phyloP scores from a whole-genome alignment of 2,888 invertebrate genomes.

The Eristalinus aeneus region DNA sequence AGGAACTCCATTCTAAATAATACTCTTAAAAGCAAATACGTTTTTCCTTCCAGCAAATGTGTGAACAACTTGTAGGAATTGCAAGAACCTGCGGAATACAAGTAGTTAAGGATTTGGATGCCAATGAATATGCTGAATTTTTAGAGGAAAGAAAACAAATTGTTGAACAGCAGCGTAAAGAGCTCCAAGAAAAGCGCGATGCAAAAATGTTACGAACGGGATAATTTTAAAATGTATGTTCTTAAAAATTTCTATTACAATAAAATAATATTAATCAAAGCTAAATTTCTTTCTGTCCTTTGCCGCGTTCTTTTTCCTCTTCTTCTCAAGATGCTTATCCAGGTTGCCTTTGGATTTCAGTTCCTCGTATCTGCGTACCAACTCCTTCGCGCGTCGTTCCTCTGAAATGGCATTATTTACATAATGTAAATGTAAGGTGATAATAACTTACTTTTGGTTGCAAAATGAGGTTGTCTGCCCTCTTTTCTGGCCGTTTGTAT shows the following conservation, averaged over 20 bases:
- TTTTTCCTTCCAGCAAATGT: conserved; percentile 84
- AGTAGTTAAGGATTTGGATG: conserved; percentile 88
- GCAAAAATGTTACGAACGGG: conserved; percentile 94
- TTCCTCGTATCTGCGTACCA: conserved; percentile 90
- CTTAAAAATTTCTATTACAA: conserved; percentile 47
- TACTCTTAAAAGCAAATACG: not conserved
- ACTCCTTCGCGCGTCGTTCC: conserved; percentile 87
- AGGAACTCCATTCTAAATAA: not conserved
- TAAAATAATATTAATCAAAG: conserved; percentile 74
- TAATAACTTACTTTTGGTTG: conserved; percentile 85
- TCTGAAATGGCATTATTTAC: conserved; percentile 83
- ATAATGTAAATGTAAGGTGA: not conserved
- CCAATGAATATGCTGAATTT: conserved; percentile 91
- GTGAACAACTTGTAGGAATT: conserved; percentile 88
- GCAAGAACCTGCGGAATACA: conserved; percentile 92
- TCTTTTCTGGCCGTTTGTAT: conserved; percentile 83
- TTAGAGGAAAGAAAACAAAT: conserved; percentile 87
- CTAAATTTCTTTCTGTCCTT: conserved; percentile 80
- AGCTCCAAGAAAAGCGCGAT: conserved; percentile 91
- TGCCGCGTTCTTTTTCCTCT: conserved; percentile 86
- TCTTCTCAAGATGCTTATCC: conserved; percentile 90
- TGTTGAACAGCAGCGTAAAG: conserved; percentile 88
- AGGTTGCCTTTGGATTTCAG: conserved; percentile 89
- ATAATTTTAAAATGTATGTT: conserved; percentile 76
- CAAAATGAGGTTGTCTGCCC: conserved; percentile 87